These are phyloP conservation scores for Drosophila mimica DNA, from an alignment of 2,888 invertebrate genomes.

Conservation along the genomic window DNA sequence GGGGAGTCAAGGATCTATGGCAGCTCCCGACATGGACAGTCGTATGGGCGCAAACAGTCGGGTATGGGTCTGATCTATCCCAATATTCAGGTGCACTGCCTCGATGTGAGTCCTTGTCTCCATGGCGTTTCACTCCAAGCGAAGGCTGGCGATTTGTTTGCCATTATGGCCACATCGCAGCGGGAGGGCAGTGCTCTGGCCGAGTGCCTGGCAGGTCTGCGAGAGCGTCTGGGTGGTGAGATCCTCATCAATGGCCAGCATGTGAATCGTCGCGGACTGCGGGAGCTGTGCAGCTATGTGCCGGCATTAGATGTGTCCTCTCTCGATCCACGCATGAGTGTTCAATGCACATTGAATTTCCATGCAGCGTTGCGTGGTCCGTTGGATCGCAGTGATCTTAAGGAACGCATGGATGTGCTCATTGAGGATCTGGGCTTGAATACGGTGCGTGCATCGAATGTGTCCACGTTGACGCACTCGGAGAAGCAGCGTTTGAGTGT, in stretches of 20 bases:
- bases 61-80: slow-evolving; percentile 84
- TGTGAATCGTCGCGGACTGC: slow-evolving; percentile 89
- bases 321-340: slow-evolving; percentile 91
- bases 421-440: slow-evolving; percentile 96
- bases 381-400: slow-evolving; percentile 87
- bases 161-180: slow-evolving; percentile 95
- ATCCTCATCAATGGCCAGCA: slow-evolving; percentile 95
- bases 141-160: slow-evolving; percentile 95
- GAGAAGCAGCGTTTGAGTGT: slow-evolving; percentile 94
- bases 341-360: slow-evolving; percentile 94
- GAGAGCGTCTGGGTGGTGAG: slow-evolving; percentile 90
- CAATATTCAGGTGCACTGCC: slow-evolving; percentile 86
- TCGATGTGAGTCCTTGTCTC: slow-evolving; percentile 93
- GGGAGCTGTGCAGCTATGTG: slow-evolving; percentile 88
- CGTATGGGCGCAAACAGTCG: slow-evolving; percentile 82
- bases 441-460: slow-evolving; percentile 94
- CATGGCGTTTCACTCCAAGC: slow-evolving; percentile 92
- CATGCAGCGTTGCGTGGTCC: slow-evolving; percentile 89
- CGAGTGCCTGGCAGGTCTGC: slow-evolving; percentile 92
- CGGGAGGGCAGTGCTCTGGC: slow-evolving; percentile 94
- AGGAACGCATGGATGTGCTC: slow-evolving; percentile 92
- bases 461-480: slow-evolving; percentile 93
- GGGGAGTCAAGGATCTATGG: slow-evolving; percentile 83
- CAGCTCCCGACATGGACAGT: slow-evolving; percentile 68
- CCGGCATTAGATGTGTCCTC: slow-evolving; percentile 83